A percentile compares a stretch with the other conserved stretches of the same genome.
Evolutionary conservation across 1,140 invertebrate species (phyloP).

Genomic region (Drosophila pallidifrons): DNA sequence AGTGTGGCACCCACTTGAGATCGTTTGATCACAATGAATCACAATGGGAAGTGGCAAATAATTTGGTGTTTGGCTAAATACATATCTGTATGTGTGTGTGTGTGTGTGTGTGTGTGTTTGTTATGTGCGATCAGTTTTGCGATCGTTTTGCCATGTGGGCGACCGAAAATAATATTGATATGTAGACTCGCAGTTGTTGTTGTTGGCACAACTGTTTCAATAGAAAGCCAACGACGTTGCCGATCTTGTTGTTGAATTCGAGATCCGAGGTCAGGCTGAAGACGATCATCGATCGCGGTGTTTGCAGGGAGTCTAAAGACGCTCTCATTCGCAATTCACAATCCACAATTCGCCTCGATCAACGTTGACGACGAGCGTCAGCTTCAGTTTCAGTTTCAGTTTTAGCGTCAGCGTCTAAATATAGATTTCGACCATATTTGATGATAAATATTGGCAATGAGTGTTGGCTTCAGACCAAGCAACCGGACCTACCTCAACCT

Average conservation of each 20-base stretch:
- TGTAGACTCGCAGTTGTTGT: conserved; percentile 30
- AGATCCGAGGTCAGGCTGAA: conserved; percentile 60
- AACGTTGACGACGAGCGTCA: conserved; percentile 18
- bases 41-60: conserved; percentile 34
- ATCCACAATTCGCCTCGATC: conserved; percentile 3
- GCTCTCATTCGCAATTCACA: conserved; percentile 5
- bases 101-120: no score
- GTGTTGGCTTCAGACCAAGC: conserved; percentile 29
- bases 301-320: conserved; percentile 35
- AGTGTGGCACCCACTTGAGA: conserved; percentile 24
- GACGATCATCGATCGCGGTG: conserved; percentile 37
- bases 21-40: conserved; percentile 26
- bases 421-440: conserved; percentile 81
- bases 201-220: conserved; percentile 77
- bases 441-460: conserved; percentile 75
- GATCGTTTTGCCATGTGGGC: conserved; percentile 31
- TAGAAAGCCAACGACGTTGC: conserved; percentile 62
- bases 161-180: conserved; percentile 16
- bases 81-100: no score
- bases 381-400: no score
- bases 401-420: conserved; percentile 73
- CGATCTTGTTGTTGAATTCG: conserved; percentile 28
- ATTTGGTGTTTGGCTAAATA: conserved; percentile 39
- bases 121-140: conserved; percentile 17
- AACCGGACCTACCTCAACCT: conserved; percentile 72